Conservation (phyloP, 2,888 invertebrate species). For the Eristalis arbustorum region DNA sequence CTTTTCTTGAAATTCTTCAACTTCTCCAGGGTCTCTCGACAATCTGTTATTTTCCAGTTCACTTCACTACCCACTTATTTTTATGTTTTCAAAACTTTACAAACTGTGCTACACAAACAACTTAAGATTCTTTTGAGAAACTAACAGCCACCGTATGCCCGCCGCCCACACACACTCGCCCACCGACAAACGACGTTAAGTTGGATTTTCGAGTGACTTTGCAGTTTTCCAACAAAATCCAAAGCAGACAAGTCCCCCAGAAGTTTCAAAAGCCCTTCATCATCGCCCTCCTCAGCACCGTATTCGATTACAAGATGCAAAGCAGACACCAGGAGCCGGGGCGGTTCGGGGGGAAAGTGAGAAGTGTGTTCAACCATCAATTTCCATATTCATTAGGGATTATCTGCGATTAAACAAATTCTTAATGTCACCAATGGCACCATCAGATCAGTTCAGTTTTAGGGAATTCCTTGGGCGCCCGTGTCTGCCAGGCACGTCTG, state of each 20-base stretch:
- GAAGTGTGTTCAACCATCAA: conserved; percentile 15
- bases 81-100: conserved; percentile 6
- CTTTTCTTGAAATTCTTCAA: background rate
- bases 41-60: conserved; percentile 20
- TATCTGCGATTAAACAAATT: conserved; percentile 48
- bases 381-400: conserved; percentile 58
- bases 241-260: background rate
- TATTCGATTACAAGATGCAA: conserved; percentile 32
- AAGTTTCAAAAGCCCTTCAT: conserved; percentile 40
- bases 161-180: background rate
- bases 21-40: background rate
- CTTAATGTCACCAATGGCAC: conserved; percentile 41
- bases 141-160: conserved; percentile 2
- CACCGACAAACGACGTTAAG: background rate
- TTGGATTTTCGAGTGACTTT: conserved; percentile 49
- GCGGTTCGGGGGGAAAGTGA: background rate
- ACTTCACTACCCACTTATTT: conserved; percentile 8
- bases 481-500: background rate
- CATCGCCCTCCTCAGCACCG: conserved; percentile 8
- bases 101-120: conserved; percentile 1
- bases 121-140: conserved; percentile 7
- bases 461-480: conserved; percentile 33
- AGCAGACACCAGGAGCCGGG: background rate
- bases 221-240: conserved; percentile 28
- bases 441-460: background rate